Evolutionary conservation across 2,797 vertebrate species (phyloP).

Genomic region (Periparus ater): DNA sequence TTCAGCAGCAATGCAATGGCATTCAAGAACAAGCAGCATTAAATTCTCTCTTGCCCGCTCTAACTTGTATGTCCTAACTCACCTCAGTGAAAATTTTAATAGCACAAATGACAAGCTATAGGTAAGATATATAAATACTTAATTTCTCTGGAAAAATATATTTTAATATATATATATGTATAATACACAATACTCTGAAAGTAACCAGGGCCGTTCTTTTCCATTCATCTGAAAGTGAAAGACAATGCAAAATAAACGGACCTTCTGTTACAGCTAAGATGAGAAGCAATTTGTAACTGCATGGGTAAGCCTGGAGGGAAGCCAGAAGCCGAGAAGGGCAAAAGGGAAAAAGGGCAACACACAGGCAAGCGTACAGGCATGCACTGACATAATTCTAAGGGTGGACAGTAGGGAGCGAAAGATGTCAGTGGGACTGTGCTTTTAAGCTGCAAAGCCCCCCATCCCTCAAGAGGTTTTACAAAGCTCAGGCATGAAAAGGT

Average conservation of each 20-base stretch:
- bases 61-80: not conserved
- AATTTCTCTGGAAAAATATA: not conserved
- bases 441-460: not conserved
- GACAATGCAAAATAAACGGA: not conserved
- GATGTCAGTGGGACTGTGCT: not conserved
- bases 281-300: not conserved
- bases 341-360: not conserved
- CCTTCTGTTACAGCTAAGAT: not conserved
- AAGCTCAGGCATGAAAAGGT: not conserved
- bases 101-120: not conserved
- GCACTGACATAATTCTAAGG: not conserved
- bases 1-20: not conserved
- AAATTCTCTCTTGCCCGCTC: not conserved
- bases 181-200: not conserved
- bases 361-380: fast-evolving
- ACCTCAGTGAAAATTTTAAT: not conserved
- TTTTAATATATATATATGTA: not conserved
- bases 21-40: not conserved
- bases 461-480: not conserved
- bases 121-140: not conserved
- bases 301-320: not conserved
- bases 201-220: not conserved
- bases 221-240: not conserved
- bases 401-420: not conserved
- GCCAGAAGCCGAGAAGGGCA: not conserved